Evolutionary conservation across 2,888 invertebrate genomes (phyloP), one percentile per base, ranked within the genome.

Genomic region (Eurois occulta): DNA sequence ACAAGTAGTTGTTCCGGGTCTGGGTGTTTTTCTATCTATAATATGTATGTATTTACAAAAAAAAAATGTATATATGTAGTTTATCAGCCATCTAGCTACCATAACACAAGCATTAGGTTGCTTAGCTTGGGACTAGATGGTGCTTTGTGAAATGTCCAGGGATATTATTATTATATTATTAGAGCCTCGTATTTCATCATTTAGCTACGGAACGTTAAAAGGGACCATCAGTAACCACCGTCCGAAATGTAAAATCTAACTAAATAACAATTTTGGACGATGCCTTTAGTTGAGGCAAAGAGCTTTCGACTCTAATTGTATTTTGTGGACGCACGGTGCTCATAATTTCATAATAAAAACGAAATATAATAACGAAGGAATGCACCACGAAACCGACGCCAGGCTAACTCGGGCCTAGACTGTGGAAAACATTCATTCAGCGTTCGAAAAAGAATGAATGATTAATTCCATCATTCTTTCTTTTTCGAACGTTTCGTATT

Each of bases 271-370:
- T 81, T 81, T 72, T 62, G 69, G 64, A 69, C 70, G 32, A n/a
- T 66, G 62, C 41, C 68, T 75, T 86, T 88, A 74, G 66, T 72
- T 73, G 38, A 67, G 43, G 64, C 60, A 69, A 75, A 81, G 66
- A 82, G 74, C 66, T 74, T 78, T 75, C 52, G 52, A 80, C 76
- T 75, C 65, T 86, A 88, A 86, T 84, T 88, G 58, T 77, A 66
- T 81, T 87, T 83, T 78, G 77, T 86, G 70, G 78, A 74, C 78
- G 77, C 85, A 79, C 65, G 11, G 70, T 58, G 77, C 77, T 81
- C 81, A 76, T 83, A 87, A 78, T 81, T 84, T 77, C 65, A 74
- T 85, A 83, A 79, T 76, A 80, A 83, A 78, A 77, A 66, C n/a
- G 35, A 69, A 78, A 83, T 80, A 28, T 72, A 72, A 76, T 71